phyloP scores from a whole-genome alignment of 2,797 vertebrate genomes.

The Alcedo atthis region DNA sequence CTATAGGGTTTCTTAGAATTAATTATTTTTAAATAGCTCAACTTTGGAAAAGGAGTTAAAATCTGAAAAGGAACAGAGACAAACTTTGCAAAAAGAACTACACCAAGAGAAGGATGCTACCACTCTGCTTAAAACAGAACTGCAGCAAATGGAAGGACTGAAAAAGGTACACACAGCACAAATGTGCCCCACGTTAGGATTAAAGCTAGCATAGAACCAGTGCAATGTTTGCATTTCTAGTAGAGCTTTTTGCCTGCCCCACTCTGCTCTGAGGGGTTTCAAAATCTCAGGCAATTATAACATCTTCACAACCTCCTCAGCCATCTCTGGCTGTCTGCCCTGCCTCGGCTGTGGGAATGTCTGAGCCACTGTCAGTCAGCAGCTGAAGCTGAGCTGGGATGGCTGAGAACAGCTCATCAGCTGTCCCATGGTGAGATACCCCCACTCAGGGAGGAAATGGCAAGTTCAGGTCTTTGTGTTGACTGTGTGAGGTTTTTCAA shows the following conservation, averaged over 20 bases:
- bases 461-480: not conserved
- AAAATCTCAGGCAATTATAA: not conserved
- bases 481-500: not conserved
- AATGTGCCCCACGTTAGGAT: not conserved
- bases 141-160: slow-evolving; percentile 92
- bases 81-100: slow-evolving; percentile 87
- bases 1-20: not conserved
- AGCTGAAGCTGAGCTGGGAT: not conserved
- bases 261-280: not conserved
- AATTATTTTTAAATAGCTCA: slow-evolving; percentile 78
- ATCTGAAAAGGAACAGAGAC: slow-evolving; percentile 91
- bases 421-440: not conserved
- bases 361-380: not conserved
- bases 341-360: fast-evolving
- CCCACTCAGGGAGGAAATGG: not conserved
- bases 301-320: not conserved
- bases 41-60: slow-evolving; percentile 90
- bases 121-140: slow-evolving; percentile 87
- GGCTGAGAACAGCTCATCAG: not conserved
- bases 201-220: not conserved
- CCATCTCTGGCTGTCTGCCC: not conserved
- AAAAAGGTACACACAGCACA: slow-evolving; percentile 77
- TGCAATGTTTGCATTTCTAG: not conserved
- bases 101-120: slow-evolving; percentile 91
- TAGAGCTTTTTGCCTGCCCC: not conserved